Evolutionary conservation across 2,113 vertebrate genomes (phyloP), one percentile per base, ranked within the genome.

Genomic region (Leptosomus discolor): DNA sequence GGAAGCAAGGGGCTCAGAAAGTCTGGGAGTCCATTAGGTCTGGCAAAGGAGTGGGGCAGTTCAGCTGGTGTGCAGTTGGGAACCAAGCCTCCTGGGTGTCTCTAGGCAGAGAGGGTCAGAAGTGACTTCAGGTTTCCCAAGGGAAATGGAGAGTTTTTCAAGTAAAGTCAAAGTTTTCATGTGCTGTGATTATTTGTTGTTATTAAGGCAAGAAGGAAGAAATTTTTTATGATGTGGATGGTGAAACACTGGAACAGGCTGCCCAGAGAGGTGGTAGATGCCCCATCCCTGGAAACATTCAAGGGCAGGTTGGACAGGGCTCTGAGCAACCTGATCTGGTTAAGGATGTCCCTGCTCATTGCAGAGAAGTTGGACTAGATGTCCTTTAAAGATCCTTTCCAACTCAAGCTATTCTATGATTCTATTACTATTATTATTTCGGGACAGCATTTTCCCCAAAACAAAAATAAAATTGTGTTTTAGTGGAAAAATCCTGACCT

Each of bases 11-110:
- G 15, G 1, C 34, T 60, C 3, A 1, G 46, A 18, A 80, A 56
- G 5, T 64, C 12, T 37, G 24, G 23, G 30, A 30, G 41, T 80
- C 46, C 7, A 1, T 37, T 39, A 30, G 16, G 6, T 67, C 12
- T 48, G 27, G 23, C 65, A 46, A 63, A 74, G 41, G 45, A 77
- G 8, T 8, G 20, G 19, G 21, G 10, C 24, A 30, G 39, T 60
- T 88, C 22, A 30, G 2, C 20, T 15, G 48, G 7, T 0, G 0
- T 51, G 30, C 9, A 2, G 8, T 3, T 73, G 21, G 68, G 27
- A 75, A 12, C 29, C 21, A 34, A 50, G 37, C 5, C 16, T 16
- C 17, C 23, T 23, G 24, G 3, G 15, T 39, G 4, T 57, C 27
- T 61, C 22, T 4, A n/a, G 80, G 15, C 22, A 34, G 68, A 78